Evolutionary conservation across 2,888 invertebrate genomes (phyloP), one percentile per base, ranked within the genome.

Genomic region (Ophonus ardosiacus): DNA sequence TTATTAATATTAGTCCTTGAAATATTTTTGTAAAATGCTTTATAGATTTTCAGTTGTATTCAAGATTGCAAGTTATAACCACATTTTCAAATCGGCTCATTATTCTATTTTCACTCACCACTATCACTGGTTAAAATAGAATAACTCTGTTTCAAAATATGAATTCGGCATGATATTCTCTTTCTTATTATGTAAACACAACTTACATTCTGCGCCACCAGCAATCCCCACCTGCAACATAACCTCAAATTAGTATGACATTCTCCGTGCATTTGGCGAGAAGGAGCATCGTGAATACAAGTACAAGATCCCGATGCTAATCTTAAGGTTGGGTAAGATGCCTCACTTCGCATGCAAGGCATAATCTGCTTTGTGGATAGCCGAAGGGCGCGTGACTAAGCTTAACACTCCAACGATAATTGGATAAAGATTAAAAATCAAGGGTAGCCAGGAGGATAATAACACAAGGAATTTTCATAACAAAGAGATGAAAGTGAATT

Each of bases 401-500:
- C 18, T 24, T 18, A 18, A 18, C 63, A 63, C 63, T 24, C 18
- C 63, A 63, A 15, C 15, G 63, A 63, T 63, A 63, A 63, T 63
- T 63, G 24, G 63, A 21, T 21, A 7, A 10, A 63, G 63, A 63
- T 63, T 21, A 63, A 63, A 63, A 63, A 18, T 18, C 59, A 59
- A 24, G 63, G 24, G 43, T 31, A 6, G 31, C 5, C 31, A 51
- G 43, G 43, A 51, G 8, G 13, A 51, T 7, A 13, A 51, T 10
- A 51, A 8, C 43, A 13, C 18, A 10, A 63, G 21, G 21, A 21
- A 63, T 24, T 63, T 24, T 63, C 63, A 63, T 63, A 15, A 63
- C 63, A 59, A 59, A 59, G 59, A 51, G 43, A 51, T 51, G 43
- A 51, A 51, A 51, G 43, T 51, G 43, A 51, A 51, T 51, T 51